Base-by-base conservation (phyloP, 2,888 invertebrate species). In the Philonicus albiceps region DNA sequence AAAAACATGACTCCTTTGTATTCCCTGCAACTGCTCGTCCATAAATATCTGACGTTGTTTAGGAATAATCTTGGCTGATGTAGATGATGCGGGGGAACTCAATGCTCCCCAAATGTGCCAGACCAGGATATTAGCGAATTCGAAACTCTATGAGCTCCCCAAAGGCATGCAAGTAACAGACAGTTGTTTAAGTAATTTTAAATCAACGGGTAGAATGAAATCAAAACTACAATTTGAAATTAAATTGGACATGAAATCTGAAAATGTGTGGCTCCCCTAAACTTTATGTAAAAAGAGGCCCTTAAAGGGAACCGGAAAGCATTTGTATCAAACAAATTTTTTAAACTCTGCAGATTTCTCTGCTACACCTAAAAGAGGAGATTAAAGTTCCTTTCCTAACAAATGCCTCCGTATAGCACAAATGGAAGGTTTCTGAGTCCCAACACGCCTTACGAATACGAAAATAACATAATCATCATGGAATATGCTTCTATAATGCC, bases 21-120 rank as follows among this genome's bases (percentile, higher is more conserved):
- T 84, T 72, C 84, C 43, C 27, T 84, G 84, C 84, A 73, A 84
- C 84, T 73, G 37, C 84, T 84, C 84, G 43, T 84, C 84, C 84
- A 84, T 84, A 84, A 84, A 84, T 84, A 73, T 84, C 84, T 72
- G 84, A 49, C 84, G 73, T 73, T 84, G 73, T 84, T 84, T 84
- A 64, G 64, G 64, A 64, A 64, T 64, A 64, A 64, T 64, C 64
- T 64, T 64, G 64, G 64, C 7, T 64, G 64, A 64, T 64, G 64
- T 64, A 7, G 64, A 64, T 64, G 64, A 64, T 64, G 64, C 64
- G 64, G 64, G 8, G 22, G 64, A 19, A 19, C 11, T 27, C 3
- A 8, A 7, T 64, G 64, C 27, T 64, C 27, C 27, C 22, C 22
- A 64, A 64, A 64, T 64, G 64, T 22, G 64, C 64, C 64, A 64